Percentiles rank a stretch among this genome's conserved stretches.
Evolutionary conservation across 2,797 vertebrate species (phyloP).

Genomic region (Phoeniculus purpureus): DNA sequence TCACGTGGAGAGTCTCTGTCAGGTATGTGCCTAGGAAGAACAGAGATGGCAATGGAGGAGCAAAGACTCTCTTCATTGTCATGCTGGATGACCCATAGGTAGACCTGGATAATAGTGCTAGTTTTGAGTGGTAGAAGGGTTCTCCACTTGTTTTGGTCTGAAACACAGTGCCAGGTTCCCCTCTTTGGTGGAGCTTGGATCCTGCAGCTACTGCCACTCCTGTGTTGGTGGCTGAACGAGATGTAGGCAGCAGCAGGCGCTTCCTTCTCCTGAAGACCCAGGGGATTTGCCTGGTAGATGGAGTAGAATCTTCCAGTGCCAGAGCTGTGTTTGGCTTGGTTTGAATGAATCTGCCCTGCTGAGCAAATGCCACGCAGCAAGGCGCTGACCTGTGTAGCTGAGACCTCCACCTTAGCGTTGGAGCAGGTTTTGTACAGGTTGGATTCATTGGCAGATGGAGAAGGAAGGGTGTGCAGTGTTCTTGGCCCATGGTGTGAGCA

Average conservation of each 20-base stretch:
- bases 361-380: rapidly evolving
- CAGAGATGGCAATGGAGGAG: not conserved
- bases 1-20: not conserved
- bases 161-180: rapidly evolving
- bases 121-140: not conserved
- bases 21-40: rapidly evolving
- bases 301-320: not conserved
- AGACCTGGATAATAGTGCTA: not conserved
- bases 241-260: not conserved
- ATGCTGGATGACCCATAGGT: rapidly evolving
- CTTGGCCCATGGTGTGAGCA: rapidly evolving
- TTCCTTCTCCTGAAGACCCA: not conserved
- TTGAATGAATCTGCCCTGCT: not conserved
- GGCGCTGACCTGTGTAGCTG: not conserved
- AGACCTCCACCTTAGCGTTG: rapidly evolving
- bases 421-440: not conserved
- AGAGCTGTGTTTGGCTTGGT: not conserved
- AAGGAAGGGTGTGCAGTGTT: not conserved
- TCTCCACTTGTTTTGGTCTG: not conserved
- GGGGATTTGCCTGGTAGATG: not conserved
- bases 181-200: not conserved
- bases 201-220: not conserved
- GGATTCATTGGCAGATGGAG: rapidly evolving
- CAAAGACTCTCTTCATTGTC: not conserved
- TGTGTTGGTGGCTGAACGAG: not conserved